phyloP scores from a whole-genome alignment of 2,888 invertebrate genomes.

The Agrotis puta region DNA sequence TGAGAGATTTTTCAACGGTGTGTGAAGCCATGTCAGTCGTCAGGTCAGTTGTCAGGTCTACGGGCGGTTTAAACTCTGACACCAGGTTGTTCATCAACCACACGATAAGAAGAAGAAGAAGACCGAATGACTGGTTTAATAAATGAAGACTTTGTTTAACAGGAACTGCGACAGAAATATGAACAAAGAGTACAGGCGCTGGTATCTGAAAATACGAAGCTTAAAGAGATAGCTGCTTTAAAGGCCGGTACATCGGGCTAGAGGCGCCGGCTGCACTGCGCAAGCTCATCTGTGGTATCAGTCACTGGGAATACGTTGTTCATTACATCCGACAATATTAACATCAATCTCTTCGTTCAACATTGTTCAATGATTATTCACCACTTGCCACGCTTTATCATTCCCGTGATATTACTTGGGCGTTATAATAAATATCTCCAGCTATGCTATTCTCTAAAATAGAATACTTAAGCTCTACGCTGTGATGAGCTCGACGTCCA shows the following conservation, averaged over 20 bases:
- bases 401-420: neutral
- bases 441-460: no score
- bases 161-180: slow-evolving; percentile 93
- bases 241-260: slow-evolving; percentile 46
- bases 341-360: neutral
- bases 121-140: neutral
- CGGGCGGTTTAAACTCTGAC: no score
- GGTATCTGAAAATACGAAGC: slow-evolving; percentile 88
- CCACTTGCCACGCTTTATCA: neutral
- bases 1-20: no score
- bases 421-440: neutral
- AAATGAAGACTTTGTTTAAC: slow-evolving; percentile 59
- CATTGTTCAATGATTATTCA: neutral
- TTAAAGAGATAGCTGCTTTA: slow-evolving; percentile 73
- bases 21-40: no score
- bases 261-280: neutral
- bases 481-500: no score
- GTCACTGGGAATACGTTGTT: neutral
- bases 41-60: no score
- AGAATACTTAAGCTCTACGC: no score
- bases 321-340: neutral
- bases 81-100: no score
- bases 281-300: neutral
- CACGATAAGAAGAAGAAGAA: no score
- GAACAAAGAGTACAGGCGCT: slow-evolving; percentile 92